A percentile compares a stretch with the other conserved stretches of the same genome.
Conservation (phyloP, 37 sponge, comb jelly and placozoan species). For the Hormiphora californensis region DNA sequence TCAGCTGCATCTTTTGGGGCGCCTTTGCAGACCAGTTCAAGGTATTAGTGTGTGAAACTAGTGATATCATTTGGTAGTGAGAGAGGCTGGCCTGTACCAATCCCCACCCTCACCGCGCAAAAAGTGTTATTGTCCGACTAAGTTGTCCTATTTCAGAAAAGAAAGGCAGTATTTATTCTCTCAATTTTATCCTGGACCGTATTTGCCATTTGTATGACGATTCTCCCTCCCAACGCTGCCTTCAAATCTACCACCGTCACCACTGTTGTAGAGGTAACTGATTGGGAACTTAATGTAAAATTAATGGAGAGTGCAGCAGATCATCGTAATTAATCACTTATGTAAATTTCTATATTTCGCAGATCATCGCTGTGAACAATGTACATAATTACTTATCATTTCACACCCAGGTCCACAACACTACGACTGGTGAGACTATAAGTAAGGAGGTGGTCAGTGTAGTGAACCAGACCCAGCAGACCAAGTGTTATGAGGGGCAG, state of each 20-base stretch:
- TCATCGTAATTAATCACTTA: no score
- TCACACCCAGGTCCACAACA: no score
- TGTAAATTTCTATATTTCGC: no score
- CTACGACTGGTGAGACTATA: no score
- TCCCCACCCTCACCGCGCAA: no score
- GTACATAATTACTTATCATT: no score
- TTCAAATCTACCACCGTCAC: neutral
- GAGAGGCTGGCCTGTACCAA: no score
- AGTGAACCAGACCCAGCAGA: neutral
- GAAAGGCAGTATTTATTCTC: neutral
- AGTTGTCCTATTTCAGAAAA: neutral
- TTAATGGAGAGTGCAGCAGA: no score
- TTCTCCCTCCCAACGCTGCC: conserved; percentile 3
- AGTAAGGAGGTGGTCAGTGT: no score
- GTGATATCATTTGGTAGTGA: neutral
- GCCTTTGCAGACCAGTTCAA: conserved; percentile 1
- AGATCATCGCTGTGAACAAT: no score
- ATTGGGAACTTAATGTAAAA: no score
- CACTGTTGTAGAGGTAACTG: neutral
- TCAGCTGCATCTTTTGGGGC: conserved; percentile 7
- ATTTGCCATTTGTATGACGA: neutral
- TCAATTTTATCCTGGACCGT: conserved; percentile 6
- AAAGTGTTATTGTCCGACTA: neutral
- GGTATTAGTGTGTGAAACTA: neutral
- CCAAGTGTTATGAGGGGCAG: conserved; percentile 4